A percentile compares a stretch with the other conserved stretches of the same genome.
Evolutionary conservation across 2,888 invertebrate species (phyloP).

Genomic region (Yponomeuta evonymella): DNA sequence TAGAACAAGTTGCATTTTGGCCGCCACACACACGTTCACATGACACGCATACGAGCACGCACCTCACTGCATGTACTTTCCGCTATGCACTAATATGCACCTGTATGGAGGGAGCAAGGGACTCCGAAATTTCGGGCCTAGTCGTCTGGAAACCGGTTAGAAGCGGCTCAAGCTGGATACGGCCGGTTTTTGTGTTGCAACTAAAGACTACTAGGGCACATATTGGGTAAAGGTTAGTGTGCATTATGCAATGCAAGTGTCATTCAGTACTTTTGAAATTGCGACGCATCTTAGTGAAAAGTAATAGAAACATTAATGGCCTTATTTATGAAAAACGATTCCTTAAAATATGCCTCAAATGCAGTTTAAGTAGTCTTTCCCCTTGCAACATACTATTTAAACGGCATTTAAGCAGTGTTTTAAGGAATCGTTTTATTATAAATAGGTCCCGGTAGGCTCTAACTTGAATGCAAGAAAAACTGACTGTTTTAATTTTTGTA

Average conservation of each 20-base stretch:
- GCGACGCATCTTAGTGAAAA: too few relatives aligned
- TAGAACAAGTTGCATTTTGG: slow-evolving; percentile 69
- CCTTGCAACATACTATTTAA: too few relatives aligned
- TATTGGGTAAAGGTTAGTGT: not conserved
- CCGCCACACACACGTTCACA: slow-evolving; percentile 38
- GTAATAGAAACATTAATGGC: too few relatives aligned
- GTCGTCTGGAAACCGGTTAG: slow-evolving; percentile 16
- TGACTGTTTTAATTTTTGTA: too few relatives aligned
- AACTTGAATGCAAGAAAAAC: too few relatives aligned
- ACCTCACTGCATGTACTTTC: slow-evolving; percentile 23
- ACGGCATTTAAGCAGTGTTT: too few relatives aligned
- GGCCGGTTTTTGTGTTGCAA: not conserved
- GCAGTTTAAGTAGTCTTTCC: too few relatives aligned
- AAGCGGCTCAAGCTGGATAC: slow-evolving; percentile 3
- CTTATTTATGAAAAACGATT: too few relatives aligned
- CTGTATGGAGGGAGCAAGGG: slow-evolving; percentile 30
- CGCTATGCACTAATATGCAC: slow-evolving; percentile 45
- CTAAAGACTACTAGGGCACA: not conserved
- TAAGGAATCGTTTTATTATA: too few relatives aligned
- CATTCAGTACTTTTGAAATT: too few relatives aligned
- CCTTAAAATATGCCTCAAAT: too few relatives aligned
- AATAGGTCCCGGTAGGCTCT: too few relatives aligned
- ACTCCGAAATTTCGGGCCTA: slow-evolving; percentile 17
- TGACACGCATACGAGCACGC: slow-evolving; percentile 25
- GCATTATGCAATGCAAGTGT: not conserved